These are phyloP conservation scores for Drosophila mayaguana DNA, from an alignment of 2,888 invertebrate species.

Conservation along the genomic window DNA sequence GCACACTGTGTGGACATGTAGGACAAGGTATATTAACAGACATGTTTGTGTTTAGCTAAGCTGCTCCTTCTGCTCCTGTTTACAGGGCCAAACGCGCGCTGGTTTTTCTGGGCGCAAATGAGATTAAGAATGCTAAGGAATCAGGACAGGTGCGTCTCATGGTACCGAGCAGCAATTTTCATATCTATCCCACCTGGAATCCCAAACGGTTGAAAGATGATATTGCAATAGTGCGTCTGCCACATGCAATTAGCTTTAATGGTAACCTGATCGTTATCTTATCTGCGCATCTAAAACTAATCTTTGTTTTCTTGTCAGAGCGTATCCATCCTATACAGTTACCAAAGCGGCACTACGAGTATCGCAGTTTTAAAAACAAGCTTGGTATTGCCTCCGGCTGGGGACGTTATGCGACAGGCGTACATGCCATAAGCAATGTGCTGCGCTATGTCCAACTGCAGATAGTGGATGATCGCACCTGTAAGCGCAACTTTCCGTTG, in stretches of 20 bases:
- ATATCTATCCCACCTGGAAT: constrained; percentile 84
- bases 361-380: constrained; percentile 82
- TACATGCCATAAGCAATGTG: constrained; percentile 84
- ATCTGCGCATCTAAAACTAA: not conserved
- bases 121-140: constrained; percentile 83
- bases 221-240: constrained; percentile 82
- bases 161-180: constrained; percentile 80
- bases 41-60: not conserved
- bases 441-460: constrained; percentile 84
- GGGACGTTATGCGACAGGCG: constrained; percentile 85
- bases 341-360: constrained; percentile 82
- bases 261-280: constrained; percentile 61
- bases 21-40: constrained; percentile 1
- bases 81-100: constrained; percentile 82
- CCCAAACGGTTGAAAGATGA: constrained; percentile 83
- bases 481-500: constrained; percentile 84
- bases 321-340: constrained; percentile 84
- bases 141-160: constrained; percentile 84
- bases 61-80: not conserved
- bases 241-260: constrained; percentile 79
- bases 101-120: constrained; percentile 84
- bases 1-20: constrained; percentile 84
- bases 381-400: constrained; percentile 85
- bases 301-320: constrained; percentile 68
- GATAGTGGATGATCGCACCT: constrained; percentile 83